Conservation (phyloP, 2,113 vertebrate genomes). For the Gorsachius goisagi region DNA sequence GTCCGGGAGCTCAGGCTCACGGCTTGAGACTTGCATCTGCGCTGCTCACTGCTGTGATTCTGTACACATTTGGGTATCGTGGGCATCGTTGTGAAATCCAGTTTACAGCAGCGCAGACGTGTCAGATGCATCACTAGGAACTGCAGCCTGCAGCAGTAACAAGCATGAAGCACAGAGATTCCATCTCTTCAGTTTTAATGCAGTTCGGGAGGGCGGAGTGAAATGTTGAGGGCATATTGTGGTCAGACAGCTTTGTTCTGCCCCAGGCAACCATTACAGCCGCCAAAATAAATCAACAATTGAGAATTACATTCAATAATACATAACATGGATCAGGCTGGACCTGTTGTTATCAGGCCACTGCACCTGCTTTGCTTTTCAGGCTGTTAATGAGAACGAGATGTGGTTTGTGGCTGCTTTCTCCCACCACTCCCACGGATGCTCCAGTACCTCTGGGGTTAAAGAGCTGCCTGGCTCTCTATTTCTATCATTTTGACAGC, state of each 20-base stretch:
- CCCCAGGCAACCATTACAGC: background rate
- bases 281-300: slow-evolving; percentile 3
- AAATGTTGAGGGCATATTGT: background rate
- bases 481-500: background rate
- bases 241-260: background rate
- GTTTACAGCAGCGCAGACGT: accelerated
- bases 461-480: background rate
- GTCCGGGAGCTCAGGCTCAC: accelerated
- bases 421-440: background rate
- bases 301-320: background rate
- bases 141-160: background rate
- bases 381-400: background rate
- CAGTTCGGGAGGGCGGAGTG: background rate
- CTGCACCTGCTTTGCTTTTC: background rate
- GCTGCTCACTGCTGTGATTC: background rate
- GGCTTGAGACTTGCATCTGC: background rate
- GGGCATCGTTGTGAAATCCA: background rate
- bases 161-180: background rate
- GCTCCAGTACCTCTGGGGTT: background rate
- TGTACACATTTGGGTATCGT: accelerated
- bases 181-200: background rate
- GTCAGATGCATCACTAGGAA: background rate
- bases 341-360: background rate
- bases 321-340: background rate
- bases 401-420: background rate